Base-by-base conservation (phyloP, 1,140 invertebrate species). In the Lasioglossum albipes region DNA sequence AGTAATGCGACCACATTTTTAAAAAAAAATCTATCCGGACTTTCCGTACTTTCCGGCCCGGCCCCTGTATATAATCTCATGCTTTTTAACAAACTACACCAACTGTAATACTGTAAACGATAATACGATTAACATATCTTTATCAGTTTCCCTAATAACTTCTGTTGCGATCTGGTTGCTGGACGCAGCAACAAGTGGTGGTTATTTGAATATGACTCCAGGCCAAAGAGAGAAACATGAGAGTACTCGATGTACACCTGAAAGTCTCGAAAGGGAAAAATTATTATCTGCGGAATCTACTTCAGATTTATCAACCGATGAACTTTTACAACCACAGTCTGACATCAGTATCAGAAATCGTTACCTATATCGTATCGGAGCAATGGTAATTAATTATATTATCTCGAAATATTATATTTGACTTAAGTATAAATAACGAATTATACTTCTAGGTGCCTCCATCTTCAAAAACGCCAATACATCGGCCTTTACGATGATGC, bases 131-230 rank as follows among this genome's bases (percentile, higher is more conserved):
- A 36, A 68, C 13, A 52, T 77, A 18, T 79, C 83, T 83, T 78
- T 72, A 71, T 83, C 85, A 97, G 97, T 97, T 84, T 95, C 97
- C 1, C 90, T 98, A 57, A 94, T 98, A 70, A 94, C 95, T 18
- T 95, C 95, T 13, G 93, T 97, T 41, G 87, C 96, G 20, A 96
- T 98, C 81, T 97, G 96, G 94, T 94, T 97, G 27, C 91, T 95
- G 36, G 97, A 99, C 89, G 68, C 73, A 68, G 94, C 94, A 49
- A 94, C 94, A 42, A 94, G 92, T 13, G 94, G 95, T 84, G 97
- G 97, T 79, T 94, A 95, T 87, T 93, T 98, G 2, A 98, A 98
- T 90, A 96, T 98, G 96, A 96, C 96, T 16, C 96, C 96, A 6
- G 91, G 87, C 57, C 93, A 95, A 89, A 94, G 96, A 81, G 94